A percentile compares a stretch with the other conserved stretches of the same genome.
phyloP scores from a whole-genome alignment of 2,113 vertebrate genomes.

The Microtus richardsoni region DNA sequence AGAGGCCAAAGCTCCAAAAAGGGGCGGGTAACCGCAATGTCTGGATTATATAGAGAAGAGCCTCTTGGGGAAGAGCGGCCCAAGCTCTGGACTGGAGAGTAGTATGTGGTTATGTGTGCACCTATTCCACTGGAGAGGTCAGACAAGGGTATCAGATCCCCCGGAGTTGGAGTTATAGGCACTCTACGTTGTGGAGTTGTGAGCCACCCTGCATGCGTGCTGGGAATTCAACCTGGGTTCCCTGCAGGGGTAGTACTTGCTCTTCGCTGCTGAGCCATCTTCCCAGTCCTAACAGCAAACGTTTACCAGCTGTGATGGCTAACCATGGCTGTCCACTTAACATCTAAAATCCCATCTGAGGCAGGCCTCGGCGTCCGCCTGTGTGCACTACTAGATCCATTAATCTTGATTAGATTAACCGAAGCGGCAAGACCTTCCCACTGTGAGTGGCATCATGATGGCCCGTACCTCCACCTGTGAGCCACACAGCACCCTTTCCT shows the following conservation, averaged over 20 bases:
- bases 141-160: not conserved
- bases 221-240: not conserved
- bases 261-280: not conserved
- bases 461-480: not conserved
- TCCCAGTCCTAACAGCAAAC: not conserved
- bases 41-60: not conserved
- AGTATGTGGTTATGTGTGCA: not conserved
- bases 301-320: not conserved
- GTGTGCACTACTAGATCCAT: not conserved
- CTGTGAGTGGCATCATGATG: not conserved
- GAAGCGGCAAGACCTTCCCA: not conserved
- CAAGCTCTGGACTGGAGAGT: too few relatives aligned
- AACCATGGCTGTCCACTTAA: not conserved
- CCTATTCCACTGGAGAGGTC: not conserved
- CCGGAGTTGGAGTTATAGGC: not conserved
- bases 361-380: fast-evolving
- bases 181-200: too few relatives aligned
- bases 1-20: not conserved
- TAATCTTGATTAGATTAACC: not conserved
- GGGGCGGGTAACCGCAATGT: not conserved
- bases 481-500: not conserved
- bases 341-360: not conserved
- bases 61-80: not conserved
- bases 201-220: not conserved
- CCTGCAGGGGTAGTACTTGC: not conserved